Evolutionary conservation across 2,888 invertebrate genomes (phyloP).

Genomic region (Ecdyonurus torrentis): DNA sequence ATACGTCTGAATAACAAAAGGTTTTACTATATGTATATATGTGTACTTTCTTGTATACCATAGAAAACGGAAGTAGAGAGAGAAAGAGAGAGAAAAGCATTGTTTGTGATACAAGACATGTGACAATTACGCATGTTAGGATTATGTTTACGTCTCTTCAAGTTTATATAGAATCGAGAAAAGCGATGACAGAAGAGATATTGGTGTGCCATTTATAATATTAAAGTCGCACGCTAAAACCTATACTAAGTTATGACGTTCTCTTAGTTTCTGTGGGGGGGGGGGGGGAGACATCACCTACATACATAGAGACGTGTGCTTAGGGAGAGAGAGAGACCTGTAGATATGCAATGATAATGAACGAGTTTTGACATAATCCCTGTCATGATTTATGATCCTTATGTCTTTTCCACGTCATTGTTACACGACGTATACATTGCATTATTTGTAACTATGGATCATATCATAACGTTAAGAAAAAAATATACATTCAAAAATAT

Average conservation of each 20-base stretch:
- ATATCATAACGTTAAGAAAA: too few species aligned
- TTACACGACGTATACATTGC: too few species aligned
- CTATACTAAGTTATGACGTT: too few species aligned
- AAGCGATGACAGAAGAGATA: neutral
- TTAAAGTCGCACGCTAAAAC: neutral
- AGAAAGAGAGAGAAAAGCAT: too few species aligned
- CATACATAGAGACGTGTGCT: neutral
- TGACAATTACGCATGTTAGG: neutral
- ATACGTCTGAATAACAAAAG: too few species aligned
- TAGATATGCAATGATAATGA: neutral
- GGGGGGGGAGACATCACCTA: too few species aligned
- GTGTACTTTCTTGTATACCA: too few species aligned
- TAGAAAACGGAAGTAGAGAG: too few species aligned
- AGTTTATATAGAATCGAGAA: neutral
- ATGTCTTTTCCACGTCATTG: neutral
- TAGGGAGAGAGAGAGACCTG: neutral
- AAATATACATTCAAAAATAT: too few species aligned
- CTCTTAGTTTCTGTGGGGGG: too few species aligned
- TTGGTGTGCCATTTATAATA: neutral
- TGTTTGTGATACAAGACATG: neutral
- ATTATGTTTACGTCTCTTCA: neutral
- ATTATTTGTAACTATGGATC: too few species aligned
- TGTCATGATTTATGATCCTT: neutral
- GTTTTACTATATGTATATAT: too few species aligned
- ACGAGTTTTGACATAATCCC: neutral